phyloP scores from a whole-genome alignment of 2,797 vertebrate species.

The Eidolon dupreanum region DNA sequence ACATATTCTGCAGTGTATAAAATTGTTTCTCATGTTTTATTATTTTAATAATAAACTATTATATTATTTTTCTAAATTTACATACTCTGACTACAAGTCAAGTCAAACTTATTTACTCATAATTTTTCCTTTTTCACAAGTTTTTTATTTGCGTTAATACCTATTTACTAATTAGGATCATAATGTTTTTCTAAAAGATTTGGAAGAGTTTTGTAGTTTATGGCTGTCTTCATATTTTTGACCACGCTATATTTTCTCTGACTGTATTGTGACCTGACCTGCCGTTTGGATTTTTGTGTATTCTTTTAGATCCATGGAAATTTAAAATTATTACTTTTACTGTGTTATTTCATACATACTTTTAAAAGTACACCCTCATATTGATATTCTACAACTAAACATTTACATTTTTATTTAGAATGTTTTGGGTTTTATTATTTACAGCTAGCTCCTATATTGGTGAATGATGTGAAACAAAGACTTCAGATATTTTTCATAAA shows the following conservation, averaged over 20 bases:
- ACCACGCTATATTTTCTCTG: not conserved
- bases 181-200: constrained; percentile 14
- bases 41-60: constrained; percentile 12
- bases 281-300: not conserved
- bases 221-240: not conserved
- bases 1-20: not conserved
- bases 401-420: constrained; percentile 27
- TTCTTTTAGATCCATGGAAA: not conserved
- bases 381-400: not conserved
- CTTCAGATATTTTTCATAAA: not conserved
- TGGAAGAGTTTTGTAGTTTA: not conserved
- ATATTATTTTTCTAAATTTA: not conserved
- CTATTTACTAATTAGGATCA: not conserved
- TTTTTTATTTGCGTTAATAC: not conserved
- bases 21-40: not conserved
- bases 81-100: not conserved
- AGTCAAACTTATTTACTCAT: not conserved
- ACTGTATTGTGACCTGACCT: not conserved
- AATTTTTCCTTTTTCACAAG: not conserved
- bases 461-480: constrained; percentile 3
- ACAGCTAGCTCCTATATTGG: not conserved
- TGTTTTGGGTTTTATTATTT: not conserved
- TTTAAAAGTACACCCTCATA: not conserved
- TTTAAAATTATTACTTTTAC: not conserved
- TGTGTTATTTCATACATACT: not conserved